phyloP scores from a whole-genome alignment of 2,888 invertebrate genomes.

The Drosophila picticornis region DNA sequence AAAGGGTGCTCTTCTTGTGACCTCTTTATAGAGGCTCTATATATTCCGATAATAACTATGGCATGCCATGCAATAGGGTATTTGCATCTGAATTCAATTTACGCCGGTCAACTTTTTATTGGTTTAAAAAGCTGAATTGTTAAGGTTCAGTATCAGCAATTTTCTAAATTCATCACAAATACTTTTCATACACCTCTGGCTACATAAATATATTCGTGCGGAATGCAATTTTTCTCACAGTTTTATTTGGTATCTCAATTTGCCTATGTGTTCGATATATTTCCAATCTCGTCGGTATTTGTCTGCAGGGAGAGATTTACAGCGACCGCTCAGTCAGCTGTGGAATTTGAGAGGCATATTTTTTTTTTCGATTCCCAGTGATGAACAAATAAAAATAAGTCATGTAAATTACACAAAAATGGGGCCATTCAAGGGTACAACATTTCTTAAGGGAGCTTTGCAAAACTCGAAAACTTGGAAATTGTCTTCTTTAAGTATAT shows the following conservation, averaged over 20 bases:
- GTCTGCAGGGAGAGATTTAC: not conserved
- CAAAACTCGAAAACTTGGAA: not conserved
- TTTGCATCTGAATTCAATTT: not conserved
- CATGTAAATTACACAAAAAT: not conserved
- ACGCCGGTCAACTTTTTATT: not conserved
- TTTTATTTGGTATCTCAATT: not conserved
- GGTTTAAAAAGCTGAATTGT: not conserved
- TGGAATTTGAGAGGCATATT: not conserved
- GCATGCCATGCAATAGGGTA: too few species aligned
- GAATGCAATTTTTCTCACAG: not conserved
- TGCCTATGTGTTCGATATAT: not conserved
- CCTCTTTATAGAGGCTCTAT: constrained; percentile 5
- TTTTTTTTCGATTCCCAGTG: not conserved
- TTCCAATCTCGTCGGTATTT: not conserved
- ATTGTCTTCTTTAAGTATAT: not conserved
- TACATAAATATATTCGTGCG: not conserved
- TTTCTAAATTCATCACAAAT: not conserved
- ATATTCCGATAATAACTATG: not conserved
- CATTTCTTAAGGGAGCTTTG: fast-evolving
- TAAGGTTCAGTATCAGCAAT: not conserved
- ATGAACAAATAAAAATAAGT: not conserved
- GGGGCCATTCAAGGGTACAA: not conserved
- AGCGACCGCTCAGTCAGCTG: not conserved
- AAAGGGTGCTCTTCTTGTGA: not conserved
- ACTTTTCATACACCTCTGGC: not conserved